Conservation (phyloP, 2,113 vertebrate genomes). For the Myrmophylax atrothorax region DNA sequence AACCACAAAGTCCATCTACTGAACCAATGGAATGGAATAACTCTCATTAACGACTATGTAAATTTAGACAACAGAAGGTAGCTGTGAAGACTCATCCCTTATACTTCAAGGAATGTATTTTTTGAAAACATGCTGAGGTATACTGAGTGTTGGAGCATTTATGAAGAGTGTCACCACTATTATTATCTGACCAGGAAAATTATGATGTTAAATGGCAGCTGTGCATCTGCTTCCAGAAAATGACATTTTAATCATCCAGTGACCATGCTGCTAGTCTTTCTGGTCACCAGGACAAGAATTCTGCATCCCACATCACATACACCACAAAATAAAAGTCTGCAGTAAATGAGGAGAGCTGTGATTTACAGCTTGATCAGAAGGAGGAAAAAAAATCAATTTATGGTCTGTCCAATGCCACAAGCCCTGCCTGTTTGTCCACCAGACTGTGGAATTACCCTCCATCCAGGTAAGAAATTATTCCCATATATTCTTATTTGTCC, state of each 20-base stretch:
- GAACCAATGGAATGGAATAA: neutral
- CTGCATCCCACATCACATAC: neutral
- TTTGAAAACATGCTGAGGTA: neutral
- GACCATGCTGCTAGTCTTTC: neutral
- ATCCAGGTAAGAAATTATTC: conserved; percentile 51
- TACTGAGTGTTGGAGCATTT: neutral
- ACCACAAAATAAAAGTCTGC: neutral
- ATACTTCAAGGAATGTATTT: neutral
- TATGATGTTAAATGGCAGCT: neutral
- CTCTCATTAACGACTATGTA: neutral
- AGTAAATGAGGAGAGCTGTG: neutral
- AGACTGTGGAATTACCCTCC: conserved; percentile 59
- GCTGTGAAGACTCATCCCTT: neutral
- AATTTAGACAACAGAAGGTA: neutral
- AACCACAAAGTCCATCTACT: neutral
- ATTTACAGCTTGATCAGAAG: conserved; percentile 67
- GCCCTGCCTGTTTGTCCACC: conserved; percentile 50
- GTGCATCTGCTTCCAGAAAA: neutral
- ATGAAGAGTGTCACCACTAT: neutral
- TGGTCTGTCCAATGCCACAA: conserved; percentile 48
- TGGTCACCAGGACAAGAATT: neutral
- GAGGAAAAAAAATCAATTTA: conserved; percentile 64
- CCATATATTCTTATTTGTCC: conserved; percentile 11
- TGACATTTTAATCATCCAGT: neutral
- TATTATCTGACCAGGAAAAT: neutral